Conservation (phyloP, 2,113 vertebrate genomes). For the Chloebia gouldiae region DNA sequence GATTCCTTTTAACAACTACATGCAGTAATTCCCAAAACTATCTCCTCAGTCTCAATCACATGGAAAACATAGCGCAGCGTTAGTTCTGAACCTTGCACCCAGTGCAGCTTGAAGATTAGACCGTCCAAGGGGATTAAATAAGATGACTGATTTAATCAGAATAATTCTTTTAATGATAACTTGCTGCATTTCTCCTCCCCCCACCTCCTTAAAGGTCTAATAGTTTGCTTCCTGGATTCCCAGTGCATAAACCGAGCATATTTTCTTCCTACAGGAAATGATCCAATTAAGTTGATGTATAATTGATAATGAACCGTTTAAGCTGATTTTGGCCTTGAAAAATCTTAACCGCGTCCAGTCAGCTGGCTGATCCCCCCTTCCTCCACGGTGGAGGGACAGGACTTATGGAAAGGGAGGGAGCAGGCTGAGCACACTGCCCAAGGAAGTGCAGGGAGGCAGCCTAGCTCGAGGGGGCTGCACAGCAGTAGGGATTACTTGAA, state of each 20-base stretch:
- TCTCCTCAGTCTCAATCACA: slow-evolving; percentile 26
- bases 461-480: not conserved
- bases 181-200: slow-evolving; percentile 22
- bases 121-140: slow-evolving; percentile 38
- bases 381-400: not conserved
- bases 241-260: slow-evolving; percentile 32
- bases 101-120: not conserved
- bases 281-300: slow-evolving; percentile 52
- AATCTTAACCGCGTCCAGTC: not conserved
- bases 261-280: slow-evolving; percentile 68
- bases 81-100: slow-evolving; percentile 27
- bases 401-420: not conserved
- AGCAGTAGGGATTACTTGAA: not conserved
- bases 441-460: not conserved
- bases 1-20: slow-evolving; percentile 61
- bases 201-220: slow-evolving; percentile 27
- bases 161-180: slow-evolving; percentile 63
- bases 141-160: slow-evolving; percentile 49
- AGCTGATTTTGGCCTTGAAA: slow-evolving; percentile 46
- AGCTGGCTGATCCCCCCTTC: not conserved
- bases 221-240: slow-evolving; percentile 54
- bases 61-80: not conserved
- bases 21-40: slow-evolving; percentile 42
- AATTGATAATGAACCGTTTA: slow-evolving; percentile 66
- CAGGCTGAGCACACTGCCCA: not conserved